Percentiles rank a stretch among this genome's conserved stretches.
Conservation (phyloP, 92 coral and sea anemone genomes). For the Bergia sp. region DNA sequence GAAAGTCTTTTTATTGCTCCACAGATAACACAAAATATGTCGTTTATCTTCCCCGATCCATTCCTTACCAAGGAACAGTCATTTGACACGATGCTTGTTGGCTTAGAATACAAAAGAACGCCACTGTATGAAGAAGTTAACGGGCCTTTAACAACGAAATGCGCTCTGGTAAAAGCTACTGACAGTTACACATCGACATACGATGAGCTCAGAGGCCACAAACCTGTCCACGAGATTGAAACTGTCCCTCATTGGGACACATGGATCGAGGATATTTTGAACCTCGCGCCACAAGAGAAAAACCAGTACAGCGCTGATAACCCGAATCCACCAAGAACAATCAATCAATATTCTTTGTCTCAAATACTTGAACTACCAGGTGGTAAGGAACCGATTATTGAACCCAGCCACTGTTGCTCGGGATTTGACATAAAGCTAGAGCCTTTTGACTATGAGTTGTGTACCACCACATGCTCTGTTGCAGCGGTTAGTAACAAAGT, state of each 20-base stretch:
- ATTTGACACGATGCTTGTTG: slow-evolving; percentile 36
- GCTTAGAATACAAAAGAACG: slow-evolving; percentile 14
- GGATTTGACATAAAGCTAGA: slow-evolving; percentile 35
- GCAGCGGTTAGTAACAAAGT: neutral
- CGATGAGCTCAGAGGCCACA: neutral
- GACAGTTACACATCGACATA: neutral
- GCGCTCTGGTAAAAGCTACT: slow-evolving; percentile 18
- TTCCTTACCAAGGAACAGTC: slow-evolving; percentile 30
- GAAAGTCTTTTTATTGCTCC: neutral
- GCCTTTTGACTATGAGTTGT: neutral
- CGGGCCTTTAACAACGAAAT: neutral
- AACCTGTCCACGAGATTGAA: slow-evolving; percentile 13
- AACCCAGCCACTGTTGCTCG: slow-evolving; percentile 17
- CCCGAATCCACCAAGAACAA: slow-evolving; percentile 13
- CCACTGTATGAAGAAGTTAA: neutral
- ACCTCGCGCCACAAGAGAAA: slow-evolving; percentile 27
- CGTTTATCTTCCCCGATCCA: slow-evolving; percentile 37
- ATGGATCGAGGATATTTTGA: slow-evolving; percentile 39
- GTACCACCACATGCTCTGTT: neutral
- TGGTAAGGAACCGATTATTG: slow-evolving; percentile 14
- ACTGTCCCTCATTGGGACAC: slow-evolving; percentile 34
- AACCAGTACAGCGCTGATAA: neutral
- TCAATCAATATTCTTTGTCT: slow-evolving; percentile 36
- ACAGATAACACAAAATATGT: slow-evolving; percentile 8
- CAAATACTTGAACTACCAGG: slow-evolving; percentile 31